Conservation (phyloP, 2,797 vertebrate species). For the Tapirus indicus region DNA sequence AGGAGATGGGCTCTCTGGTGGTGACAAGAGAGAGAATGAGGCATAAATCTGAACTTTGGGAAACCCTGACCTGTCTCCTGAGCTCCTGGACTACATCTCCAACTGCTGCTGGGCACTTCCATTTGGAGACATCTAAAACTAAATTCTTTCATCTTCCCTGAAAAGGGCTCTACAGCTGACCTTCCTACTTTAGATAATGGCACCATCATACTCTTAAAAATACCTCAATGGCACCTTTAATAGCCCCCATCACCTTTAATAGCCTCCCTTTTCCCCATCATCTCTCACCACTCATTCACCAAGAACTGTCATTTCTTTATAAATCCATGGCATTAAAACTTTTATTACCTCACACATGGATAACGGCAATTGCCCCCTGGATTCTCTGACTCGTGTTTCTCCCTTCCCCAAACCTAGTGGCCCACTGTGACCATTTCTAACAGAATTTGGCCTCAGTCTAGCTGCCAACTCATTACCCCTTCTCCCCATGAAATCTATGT, state of each 20-base stretch:
- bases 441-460: slow-evolving; percentile 20
- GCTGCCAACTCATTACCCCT: not conserved
- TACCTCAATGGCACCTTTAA: not conserved
- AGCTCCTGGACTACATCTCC: not conserved
- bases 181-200: slow-evolving; percentile 10
- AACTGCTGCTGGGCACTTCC: not conserved
- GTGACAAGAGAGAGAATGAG: not conserved
- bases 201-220: not conserved
- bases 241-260: slow-evolving; percentile 2
- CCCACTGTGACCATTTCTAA: slow-evolving; percentile 36
- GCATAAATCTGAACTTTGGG: not conserved
- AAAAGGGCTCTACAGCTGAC: not conserved
- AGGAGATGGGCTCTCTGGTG: not conserved
- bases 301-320: slow-evolving; percentile 48
- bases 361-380: not conserved
- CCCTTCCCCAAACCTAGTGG: not conserved
- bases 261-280: not conserved
- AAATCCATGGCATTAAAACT: slow-evolving; percentile 22
- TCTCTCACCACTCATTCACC: not conserved
- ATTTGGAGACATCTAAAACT: slow-evolving; percentile 13
- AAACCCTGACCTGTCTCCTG: not conserved
- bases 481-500: not conserved
- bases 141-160: not conserved
- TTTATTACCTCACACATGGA: not conserved
- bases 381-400: slow-evolving; percentile 29